Percentiles rank a stretch among this genome's conserved stretches.
Evolutionary conservation across 2,797 vertebrate species (phyloP).

Genomic region (Chelonia mydas): DNA sequence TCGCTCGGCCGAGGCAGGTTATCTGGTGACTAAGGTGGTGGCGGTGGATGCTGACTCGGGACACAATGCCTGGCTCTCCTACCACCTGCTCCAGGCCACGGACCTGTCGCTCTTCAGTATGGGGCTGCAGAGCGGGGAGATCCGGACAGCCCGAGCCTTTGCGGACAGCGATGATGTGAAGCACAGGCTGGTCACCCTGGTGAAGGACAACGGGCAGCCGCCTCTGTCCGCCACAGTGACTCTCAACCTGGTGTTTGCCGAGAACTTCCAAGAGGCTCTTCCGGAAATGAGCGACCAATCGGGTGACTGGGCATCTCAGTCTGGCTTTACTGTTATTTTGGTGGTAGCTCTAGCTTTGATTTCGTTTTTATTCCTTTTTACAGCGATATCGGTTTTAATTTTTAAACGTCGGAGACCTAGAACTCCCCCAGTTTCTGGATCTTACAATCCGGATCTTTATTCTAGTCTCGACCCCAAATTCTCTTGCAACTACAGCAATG

Average conservation of each 20-base stretch:
- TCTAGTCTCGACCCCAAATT: constrained; percentile 47
- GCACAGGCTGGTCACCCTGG: constrained; percentile 81
- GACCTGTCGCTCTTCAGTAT: too few species aligned
- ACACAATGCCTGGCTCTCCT: too few species aligned
- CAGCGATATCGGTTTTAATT: neutral
- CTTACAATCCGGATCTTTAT: constrained; percentile 59
- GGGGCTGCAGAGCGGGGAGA: constrained; percentile 25
- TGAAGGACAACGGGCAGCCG: constrained; percentile 69
- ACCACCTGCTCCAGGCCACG: too few species aligned
- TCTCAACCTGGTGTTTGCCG: constrained; percentile 68
- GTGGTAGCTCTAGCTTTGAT: constrained; percentile 47
- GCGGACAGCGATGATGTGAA: constrained; percentile 81
- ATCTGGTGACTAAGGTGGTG: constrained; percentile 60
- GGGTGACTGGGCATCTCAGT: neutral
- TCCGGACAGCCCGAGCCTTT: constrained; percentile 59
- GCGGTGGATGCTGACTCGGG: constrained; percentile 41
- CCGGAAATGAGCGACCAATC: constrained; percentile 23
- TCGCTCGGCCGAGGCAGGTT: neutral
- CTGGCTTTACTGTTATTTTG: constrained; percentile 66
- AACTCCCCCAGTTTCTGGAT: constrained; percentile 20
- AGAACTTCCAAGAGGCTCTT: constrained; percentile 73
- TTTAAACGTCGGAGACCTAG: constrained; percentile 30
- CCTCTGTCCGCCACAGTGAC: constrained; percentile 66
- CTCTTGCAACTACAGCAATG: constrained; percentile 49
- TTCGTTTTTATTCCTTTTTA: constrained; percentile 70